phyloP scores from a whole-genome alignment of 2,888 invertebrate species.

The Campoletis raptor region DNA sequence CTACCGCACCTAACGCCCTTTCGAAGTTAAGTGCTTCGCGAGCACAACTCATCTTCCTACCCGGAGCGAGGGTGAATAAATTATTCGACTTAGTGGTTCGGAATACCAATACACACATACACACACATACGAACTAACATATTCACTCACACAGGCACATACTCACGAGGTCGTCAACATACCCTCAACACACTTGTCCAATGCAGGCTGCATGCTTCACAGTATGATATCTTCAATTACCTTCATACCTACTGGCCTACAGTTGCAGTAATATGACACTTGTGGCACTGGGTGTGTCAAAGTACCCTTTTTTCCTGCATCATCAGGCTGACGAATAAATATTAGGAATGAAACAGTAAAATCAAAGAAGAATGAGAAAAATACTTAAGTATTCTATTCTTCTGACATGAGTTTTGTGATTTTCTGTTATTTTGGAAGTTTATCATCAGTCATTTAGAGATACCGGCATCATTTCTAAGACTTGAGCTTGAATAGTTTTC shows the following conservation, averaged over 20 bases:
- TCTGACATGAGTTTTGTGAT: neutral
- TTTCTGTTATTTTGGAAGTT: neutral
- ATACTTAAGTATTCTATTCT: neutral
- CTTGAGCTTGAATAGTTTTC: neutral
- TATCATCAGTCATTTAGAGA: neutral
- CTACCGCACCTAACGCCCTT: conserved; percentile 50
- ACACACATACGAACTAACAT: neutral
- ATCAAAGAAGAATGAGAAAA: neutral
- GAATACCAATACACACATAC: conserved; percentile 28
- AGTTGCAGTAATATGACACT: conserved; percentile 48
- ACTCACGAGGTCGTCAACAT: conserved; percentile 46
- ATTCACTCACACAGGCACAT: neutral
- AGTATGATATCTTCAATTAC: conserved; percentile 66
- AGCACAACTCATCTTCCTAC: conserved; percentile 44
- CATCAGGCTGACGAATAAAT: neutral
- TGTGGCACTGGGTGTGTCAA: conserved; percentile 17
- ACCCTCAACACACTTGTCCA: conserved; percentile 57
- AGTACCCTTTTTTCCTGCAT: conserved; percentile 11
- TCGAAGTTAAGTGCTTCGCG: conserved; percentile 58
- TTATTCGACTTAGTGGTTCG: conserved; percentile 65
- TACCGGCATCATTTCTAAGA: neutral
- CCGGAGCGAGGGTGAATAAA: conserved; percentile 66
- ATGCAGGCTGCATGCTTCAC: conserved; percentile 37
- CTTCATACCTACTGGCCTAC: conserved; percentile 60
- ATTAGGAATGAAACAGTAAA: neutral